phyloP scores from a whole-genome alignment of 2,888 invertebrate species.

The Molorchus minor region DNA sequence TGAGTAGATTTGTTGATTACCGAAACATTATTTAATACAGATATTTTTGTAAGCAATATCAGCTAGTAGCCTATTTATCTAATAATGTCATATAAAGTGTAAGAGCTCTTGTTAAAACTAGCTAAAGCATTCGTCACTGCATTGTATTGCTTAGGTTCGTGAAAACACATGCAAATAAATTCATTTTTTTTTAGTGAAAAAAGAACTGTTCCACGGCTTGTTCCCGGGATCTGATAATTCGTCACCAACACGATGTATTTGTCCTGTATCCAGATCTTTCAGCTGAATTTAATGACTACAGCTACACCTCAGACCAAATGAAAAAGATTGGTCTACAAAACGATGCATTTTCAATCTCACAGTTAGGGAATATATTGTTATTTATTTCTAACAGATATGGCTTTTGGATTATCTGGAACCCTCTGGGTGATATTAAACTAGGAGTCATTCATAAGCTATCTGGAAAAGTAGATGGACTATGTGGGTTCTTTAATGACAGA shows the following conservation, averaged over 20 bases:
- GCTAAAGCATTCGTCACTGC: too few species aligned
- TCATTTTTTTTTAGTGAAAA: slow-evolving; percentile 66
- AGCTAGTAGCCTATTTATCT: too few species aligned
- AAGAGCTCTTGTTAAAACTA: too few species aligned
- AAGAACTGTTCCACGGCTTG: slow-evolving; percentile 72
- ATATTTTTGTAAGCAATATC: too few species aligned
- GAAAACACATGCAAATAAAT: not conserved
- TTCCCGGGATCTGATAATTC: slow-evolving; percentile 70
- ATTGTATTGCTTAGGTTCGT: not conserved
- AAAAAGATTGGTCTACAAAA: slow-evolving; percentile 70
- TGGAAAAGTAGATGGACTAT: slow-evolving; percentile 78
- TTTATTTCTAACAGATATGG: slow-evolving; percentile 76
- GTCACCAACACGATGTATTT: slow-evolving; percentile 68
- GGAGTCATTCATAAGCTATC: slow-evolving; percentile 72
- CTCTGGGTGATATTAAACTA: slow-evolving; percentile 70
- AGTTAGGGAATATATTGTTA: slow-evolving; percentile 74
- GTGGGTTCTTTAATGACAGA: slow-evolving; percentile 78
- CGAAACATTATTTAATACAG: too few species aligned
- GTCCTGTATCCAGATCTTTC: slow-evolving; percentile 71
- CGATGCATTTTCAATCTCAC: slow-evolving; percentile 73
- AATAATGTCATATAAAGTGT: too few species aligned
- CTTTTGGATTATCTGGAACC: slow-evolving; percentile 78
- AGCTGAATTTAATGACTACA: slow-evolving; percentile 74
- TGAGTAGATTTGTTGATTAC: slow-evolving; percentile 65
- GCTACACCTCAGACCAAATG: slow-evolving; percentile 69